Percentiles rank a stretch among this genome's conserved stretches.
phyloP scores from a whole-genome alignment of 1,140 invertebrate genomes.

The Camponotus pennsylvanicus region DNA sequence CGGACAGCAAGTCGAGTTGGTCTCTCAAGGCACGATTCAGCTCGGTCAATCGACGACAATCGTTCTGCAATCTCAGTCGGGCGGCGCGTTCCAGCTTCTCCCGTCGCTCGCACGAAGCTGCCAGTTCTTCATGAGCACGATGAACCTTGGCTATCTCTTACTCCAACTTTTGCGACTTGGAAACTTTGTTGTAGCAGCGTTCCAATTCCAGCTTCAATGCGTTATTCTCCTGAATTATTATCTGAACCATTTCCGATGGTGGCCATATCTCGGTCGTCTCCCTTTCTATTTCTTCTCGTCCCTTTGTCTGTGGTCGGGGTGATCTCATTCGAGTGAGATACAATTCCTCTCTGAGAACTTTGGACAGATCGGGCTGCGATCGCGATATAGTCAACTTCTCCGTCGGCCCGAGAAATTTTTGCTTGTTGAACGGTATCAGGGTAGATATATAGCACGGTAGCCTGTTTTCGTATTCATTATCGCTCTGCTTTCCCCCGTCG shows the following conservation, averaged over 20 bases:
- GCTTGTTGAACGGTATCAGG: constrained; percentile 84
- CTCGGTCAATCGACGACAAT: constrained; percentile 92
- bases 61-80: constrained; percentile 92
- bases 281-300: constrained; percentile 88
- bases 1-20: constrained; percentile 89
- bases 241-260: constrained; percentile 93
- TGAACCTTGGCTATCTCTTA: constrained; percentile 96
- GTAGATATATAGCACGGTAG: constrained; percentile 85
- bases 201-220: constrained; percentile 93
- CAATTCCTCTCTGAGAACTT: constrained; percentile 84
- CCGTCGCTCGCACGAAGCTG: constrained; percentile 94
- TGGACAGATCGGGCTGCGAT: constrained; percentile 91
- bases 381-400: constrained; percentile 90
- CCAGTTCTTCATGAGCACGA: constrained; percentile 94
- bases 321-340: constrained; percentile 81
- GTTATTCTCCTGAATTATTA: constrained; percentile 94
- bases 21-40: constrained; percentile 92
- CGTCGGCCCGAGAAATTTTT: constrained; percentile 85
- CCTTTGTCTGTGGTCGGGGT: constrained; percentile 87
- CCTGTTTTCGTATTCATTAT: constrained; percentile 84
- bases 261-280: constrained; percentile 88
- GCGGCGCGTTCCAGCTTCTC: constrained; percentile 95
- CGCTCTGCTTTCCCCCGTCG: constrained; percentile 81
- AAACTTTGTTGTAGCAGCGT: constrained; percentile 93
- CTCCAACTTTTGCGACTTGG: constrained; percentile 96